Evolutionary conservation across 2,113 vertebrate species (phyloP), one percentile per base, ranked within the genome.

Genomic region (Uria aalge): DNA sequence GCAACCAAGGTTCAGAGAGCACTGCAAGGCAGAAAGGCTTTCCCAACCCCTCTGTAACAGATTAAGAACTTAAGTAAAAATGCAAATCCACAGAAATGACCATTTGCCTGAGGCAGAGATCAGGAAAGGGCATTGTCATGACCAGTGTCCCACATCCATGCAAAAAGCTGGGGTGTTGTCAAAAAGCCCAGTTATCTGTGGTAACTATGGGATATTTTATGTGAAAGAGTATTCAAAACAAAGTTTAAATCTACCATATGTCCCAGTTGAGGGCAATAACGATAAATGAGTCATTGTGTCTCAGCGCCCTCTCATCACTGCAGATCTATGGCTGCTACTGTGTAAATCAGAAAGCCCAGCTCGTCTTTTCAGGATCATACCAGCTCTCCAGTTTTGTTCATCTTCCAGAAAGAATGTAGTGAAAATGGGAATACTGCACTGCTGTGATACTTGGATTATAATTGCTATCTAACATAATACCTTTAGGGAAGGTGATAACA

Each of bases 401-500:
- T 76, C 30, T 90, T 88, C 36, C 47, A 76, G n/a, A 71, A 84
- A 56, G 34, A 85, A 82, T 47, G 18, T 22, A 43, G 22, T 48
- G 22, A 69, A 79, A 81, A 78, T 41, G 57, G 20, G 47, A 92
- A 52, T 34, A 48, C 29, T 38, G 29, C 27, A n/a, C 32, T 69
- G 38, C 45, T 67, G 50, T 47, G 30, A 83, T 48, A 76, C 43
- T 73, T 94, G 43, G 18, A 55, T 92, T 57, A 83, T 84, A 92
- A 86, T 50, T 90, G n/a, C 50, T 91, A 20, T 50, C 59, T 86
- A 83, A 76, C 87, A 47, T 23, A 87, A 85, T 76, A 75, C 26
- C 68, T 92, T 94, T 90, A 89, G 85, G 53, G 45, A 82, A 83
- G 57, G 41, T 79, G 97, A 45, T 96, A 81, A 92, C 94, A 96